These are phyloP conservation scores for Tenodera sinensis DNA, from an alignment of 2,888 invertebrate species.

Conservation along the genomic window DNA sequence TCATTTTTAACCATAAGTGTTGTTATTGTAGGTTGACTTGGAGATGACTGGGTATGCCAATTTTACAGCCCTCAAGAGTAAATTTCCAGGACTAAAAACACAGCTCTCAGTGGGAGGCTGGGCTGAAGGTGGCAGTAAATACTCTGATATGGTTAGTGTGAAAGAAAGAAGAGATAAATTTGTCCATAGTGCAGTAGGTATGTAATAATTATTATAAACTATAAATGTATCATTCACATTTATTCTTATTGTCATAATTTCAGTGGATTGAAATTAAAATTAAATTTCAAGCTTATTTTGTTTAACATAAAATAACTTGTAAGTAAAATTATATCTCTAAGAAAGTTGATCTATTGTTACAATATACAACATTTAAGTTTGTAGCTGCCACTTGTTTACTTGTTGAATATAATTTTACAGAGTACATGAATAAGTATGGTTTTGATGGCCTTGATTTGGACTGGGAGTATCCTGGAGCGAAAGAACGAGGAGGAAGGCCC, in stretches of 20 bases:
- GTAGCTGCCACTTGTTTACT: background rate
- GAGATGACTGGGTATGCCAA: constrained; percentile 72
- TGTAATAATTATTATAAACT: constrained; percentile 38
- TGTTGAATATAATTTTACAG: constrained; percentile 42
- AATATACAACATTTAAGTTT: too few relatives aligned
- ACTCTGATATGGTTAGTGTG: constrained; percentile 74
- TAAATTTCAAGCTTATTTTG: too few relatives aligned
- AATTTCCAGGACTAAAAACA: constrained; percentile 70
- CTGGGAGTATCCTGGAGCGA: constrained; percentile 89
- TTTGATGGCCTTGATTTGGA: constrained; percentile 50
- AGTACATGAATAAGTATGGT: constrained; percentile 70
- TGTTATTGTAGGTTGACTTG: constrained; percentile 59
- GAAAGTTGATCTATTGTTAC: too few relatives aligned
- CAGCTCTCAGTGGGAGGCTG: constrained; percentile 84
- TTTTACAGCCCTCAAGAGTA: constrained; percentile 68
- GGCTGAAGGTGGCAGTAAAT: constrained; percentile 87
- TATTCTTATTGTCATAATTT: too few relatives aligned
- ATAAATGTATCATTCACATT: background rate
- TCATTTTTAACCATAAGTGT: too few relatives aligned
- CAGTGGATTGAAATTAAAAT: too few relatives aligned
- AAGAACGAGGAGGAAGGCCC: constrained; percentile 79
- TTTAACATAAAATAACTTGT: too few relatives aligned
- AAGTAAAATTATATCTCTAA: too few relatives aligned
- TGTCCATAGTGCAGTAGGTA: constrained; percentile 70
- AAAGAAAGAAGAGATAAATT: constrained; percentile 66